Evolutionary conservation across 1,140 invertebrate genomes (phyloP), one percentile per base, ranked within the genome.

Genomic region (Hyphantria cunea): DNA sequence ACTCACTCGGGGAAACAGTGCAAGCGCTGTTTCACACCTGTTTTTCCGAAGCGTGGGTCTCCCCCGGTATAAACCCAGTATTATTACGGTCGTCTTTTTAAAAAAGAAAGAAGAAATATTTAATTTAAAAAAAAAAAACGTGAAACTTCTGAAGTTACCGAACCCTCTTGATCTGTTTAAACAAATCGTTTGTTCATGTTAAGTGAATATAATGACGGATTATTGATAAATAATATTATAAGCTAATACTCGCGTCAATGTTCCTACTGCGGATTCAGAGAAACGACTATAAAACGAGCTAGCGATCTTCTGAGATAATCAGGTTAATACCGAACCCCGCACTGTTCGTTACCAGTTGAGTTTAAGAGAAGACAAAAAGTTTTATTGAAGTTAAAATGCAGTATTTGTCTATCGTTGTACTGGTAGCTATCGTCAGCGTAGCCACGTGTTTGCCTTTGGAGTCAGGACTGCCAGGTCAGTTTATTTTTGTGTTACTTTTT

Each of bases 221-320:
- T 56, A 56, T 56, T 47, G 44, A 56, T 56, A 45, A 33, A 44
- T 48, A 8, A 4, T 42, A 56, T 56, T 56, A 56, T 25, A 17
- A 56, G 14, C 9, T 17, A 42, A 31, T 12, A 56, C 34, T 8
- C 44, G 14, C 54, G 54, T 56, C 54, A 56, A 11, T 37, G 17
- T 7, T 9, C 9, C 50, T 14, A 17, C 50, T 15, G 39, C 6
- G 1, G 17, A 25, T 25, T 25, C 17, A 25, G 17, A 25, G 17
- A 25, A 25, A 25, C 5, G 17, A 25, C 17, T 25, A 25, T 25
- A 25, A 25, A 25, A 25, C 5, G 17, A 25, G 17, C 17, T 5
- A 25, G 5, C 17, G 17, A 1, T 1, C 2, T 25, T 25, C 17
- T 25, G 5, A 25, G 17, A 25, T 25, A 5, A 25, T 25, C 5